phyloP scores from a whole-genome alignment of 2,113 vertebrate species.

The Sinosuthora webbiana region DNA sequence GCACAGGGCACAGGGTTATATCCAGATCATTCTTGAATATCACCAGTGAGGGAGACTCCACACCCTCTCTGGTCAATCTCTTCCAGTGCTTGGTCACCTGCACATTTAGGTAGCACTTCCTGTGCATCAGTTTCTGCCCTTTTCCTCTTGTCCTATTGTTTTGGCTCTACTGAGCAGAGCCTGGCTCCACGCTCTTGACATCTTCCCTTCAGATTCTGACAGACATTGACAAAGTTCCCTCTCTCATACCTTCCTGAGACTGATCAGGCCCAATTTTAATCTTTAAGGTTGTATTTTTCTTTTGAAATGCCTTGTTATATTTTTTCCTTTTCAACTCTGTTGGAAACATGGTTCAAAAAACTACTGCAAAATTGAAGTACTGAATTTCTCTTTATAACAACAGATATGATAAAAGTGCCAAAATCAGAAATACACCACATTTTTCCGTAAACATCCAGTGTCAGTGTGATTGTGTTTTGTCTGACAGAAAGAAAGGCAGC shows the following conservation, averaged over 20 bases:
- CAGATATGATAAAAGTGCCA: not conserved
- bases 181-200: not conserved
- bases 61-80: rapidly evolving
- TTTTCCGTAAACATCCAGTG: not conserved
- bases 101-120: not conserved
- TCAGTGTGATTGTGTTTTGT: not conserved
- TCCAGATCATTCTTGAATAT: not conserved
- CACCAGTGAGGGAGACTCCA: not conserved
- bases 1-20: not conserved
- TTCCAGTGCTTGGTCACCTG: not conserved
- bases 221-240: not conserved
- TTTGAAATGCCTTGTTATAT: not conserved
- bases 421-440: not conserved
- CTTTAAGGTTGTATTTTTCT: not conserved
- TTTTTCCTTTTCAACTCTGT: not conserved
- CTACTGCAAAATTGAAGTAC: not conserved
- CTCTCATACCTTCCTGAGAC: not conserved
- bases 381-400: not conserved
- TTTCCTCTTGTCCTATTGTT: not conserved
- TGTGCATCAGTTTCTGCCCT: rapidly evolving
- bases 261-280: not conserved
- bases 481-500: not conserved
- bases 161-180: not conserved
- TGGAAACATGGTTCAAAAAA: not conserved
- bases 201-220: not conserved